Base-by-base conservation (phyloP, 2,113 vertebrate genomes). In the Cyanoramphus novaezelandiae region DNA sequence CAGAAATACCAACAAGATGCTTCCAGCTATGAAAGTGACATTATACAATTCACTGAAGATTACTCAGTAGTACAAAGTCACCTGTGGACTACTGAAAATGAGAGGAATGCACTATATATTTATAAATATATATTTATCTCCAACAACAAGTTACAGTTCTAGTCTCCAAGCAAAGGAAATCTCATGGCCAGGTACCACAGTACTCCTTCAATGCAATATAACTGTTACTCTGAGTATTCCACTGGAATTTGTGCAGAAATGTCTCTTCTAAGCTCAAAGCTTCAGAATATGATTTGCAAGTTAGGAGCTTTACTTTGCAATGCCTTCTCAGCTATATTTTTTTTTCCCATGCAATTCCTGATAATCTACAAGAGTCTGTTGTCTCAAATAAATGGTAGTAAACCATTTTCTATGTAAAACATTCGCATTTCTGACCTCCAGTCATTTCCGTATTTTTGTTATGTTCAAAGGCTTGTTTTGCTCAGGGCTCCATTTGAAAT, bases 351-450 rank as follows among this genome's bases (percentile, higher is more conserved):
- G 96, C 90, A 77, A 94, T 88, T 86, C 71, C 97, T 92, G 83
- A 69, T 92, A 94, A 96, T 91, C 55, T 82, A 10, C 82, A 95
- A 39, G 87, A 96, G 76, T 43, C 64, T 79, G 13, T 94, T 96
- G 71, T 92, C 82, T 88, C 91, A 90, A 97, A 97, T 85, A 97
- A 83, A 91, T 91, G 71, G 74, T 95, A 97, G 97, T 97, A 97
- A 97, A 98, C 17, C 13, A 10, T 59, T 72, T 64, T 52, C 80
- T 86, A 70, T 90, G 80, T 90, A 82, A 92, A 89, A 72, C 55
- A 31, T 86, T 82, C 52, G 13, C 67, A 86, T 19, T 35, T 90
- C 84, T 91, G 28, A 70, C 80, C 63, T 92, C 49, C 10, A 70
- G 81, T 77, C 75, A 47, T 43, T 74, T 92, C 49, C 57, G 17